Percentiles rank a stretch among this genome's conserved stretches.
Conservation (phyloP, 2,113 vertebrate species). For the Xiphorhynchus elegans region DNA sequence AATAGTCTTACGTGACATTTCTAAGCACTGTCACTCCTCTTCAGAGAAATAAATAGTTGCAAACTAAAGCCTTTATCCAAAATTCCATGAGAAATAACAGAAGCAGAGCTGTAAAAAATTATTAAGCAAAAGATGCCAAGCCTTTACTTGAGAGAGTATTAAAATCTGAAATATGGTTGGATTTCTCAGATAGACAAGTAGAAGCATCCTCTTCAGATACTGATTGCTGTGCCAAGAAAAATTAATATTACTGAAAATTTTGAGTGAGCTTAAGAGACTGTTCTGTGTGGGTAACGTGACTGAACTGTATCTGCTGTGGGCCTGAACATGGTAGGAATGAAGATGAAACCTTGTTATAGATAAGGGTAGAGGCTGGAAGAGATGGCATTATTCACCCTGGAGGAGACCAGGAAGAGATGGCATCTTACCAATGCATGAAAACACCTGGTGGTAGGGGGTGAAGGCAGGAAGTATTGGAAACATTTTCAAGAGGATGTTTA, state of each 20-base stretch:
- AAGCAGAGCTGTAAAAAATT: not conserved
- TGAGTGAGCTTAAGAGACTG: not conserved
- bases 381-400: not conserved
- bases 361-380: not conserved
- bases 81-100: not conserved
- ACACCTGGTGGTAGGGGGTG: not conserved
- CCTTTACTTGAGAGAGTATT: not conserved
- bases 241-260: not conserved
- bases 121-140: not conserved
- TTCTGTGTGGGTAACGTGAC: not conserved
- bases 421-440: not conserved
- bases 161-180: not conserved
- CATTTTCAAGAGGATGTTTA: not conserved
- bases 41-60: not conserved
- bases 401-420: not conserved
- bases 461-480: not conserved
- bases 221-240: not conserved
- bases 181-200: not conserved
- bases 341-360: not conserved
- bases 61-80: not conserved
- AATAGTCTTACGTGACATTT: not conserved
- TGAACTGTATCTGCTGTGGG: not conserved
- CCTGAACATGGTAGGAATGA: not conserved
- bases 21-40: not conserved
- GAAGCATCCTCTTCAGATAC: not conserved